A percentile compares a stretch with the other conserved stretches of the same genome.
phyloP scores from a whole-genome alignment of 2,797 vertebrate genomes.

The Onychomys leucogaster region DNA sequence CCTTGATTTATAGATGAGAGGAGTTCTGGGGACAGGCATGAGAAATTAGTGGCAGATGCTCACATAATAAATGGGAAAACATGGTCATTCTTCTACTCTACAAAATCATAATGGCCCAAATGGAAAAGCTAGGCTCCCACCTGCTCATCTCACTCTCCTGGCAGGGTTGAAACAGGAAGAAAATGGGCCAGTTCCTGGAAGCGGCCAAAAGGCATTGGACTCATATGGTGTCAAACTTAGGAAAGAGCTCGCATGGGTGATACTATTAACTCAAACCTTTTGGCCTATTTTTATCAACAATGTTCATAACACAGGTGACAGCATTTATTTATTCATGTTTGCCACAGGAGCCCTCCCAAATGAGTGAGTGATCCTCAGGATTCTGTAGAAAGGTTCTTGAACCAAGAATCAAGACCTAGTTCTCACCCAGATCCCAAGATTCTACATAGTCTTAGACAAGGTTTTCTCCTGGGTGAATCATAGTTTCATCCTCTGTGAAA shows the following conservation, averaged over 20 bases:
- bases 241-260: not conserved
- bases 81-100: not conserved
- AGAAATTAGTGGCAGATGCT: not conserved
- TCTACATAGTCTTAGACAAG: not conserved
- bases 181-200: not conserved
- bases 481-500: not conserved
- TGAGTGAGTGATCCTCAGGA: not conserved
- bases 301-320: not conserved
- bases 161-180: not conserved
- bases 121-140: not conserved
- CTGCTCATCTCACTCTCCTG: not conserved
- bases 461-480: not conserved
- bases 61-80: not conserved
- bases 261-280: not conserved
- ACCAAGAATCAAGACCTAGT: not conserved
- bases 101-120: not conserved
- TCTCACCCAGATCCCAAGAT: not conserved
- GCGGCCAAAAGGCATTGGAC: not conserved
- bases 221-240: conserved; percentile 2
- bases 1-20: not conserved
- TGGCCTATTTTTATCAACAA: not conserved
- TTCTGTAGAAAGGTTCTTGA: not conserved
- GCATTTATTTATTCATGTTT: not conserved
- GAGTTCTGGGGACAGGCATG: not conserved
- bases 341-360: not conserved